These are phyloP conservation scores for Chelonoidis abingdonii DNA, from an alignment of 2,113 vertebrate species.

Conservation along the genomic window DNA sequence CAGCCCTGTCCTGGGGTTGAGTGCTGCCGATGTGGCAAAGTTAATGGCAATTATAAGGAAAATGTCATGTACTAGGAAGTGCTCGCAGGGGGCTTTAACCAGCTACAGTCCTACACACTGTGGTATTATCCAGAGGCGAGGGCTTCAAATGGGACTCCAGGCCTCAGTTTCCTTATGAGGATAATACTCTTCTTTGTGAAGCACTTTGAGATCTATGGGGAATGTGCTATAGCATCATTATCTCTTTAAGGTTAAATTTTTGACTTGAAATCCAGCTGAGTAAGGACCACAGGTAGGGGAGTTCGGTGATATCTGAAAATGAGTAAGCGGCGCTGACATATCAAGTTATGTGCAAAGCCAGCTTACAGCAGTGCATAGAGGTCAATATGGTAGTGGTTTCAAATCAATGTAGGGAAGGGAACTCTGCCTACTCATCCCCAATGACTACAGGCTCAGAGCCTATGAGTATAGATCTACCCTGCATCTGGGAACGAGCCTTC, in stretches of 20 bases:
- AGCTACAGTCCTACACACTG: not conserved
- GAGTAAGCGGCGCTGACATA: not conserved
- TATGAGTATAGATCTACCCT: not conserved
- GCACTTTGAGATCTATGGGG: not conserved
- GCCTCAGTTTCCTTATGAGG: not conserved
- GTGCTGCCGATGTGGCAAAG: not conserved
- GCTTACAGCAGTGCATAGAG: not conserved
- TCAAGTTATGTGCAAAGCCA: not conserved
- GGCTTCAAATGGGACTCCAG: not conserved
- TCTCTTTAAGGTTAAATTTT: not conserved
- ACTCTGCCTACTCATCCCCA: not conserved
- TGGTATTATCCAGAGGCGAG: not conserved
- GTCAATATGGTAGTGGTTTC: not conserved
- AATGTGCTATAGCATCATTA: not conserved
- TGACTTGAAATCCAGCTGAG: not conserved
- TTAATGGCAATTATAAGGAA: not conserved
- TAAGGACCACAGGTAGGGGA: not conserved
- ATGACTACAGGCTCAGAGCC: not conserved
- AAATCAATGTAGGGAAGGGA: not conserved
- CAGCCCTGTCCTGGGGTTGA: not conserved
- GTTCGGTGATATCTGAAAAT: not conserved
- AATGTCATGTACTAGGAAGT: not conserved
- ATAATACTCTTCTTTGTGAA: not conserved
- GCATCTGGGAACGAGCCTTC: not conserved
- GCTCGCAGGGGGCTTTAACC: not conserved